phyloP scores from a whole-genome alignment of 2,888 invertebrate genomes.

The Leucophenga montana region DNA sequence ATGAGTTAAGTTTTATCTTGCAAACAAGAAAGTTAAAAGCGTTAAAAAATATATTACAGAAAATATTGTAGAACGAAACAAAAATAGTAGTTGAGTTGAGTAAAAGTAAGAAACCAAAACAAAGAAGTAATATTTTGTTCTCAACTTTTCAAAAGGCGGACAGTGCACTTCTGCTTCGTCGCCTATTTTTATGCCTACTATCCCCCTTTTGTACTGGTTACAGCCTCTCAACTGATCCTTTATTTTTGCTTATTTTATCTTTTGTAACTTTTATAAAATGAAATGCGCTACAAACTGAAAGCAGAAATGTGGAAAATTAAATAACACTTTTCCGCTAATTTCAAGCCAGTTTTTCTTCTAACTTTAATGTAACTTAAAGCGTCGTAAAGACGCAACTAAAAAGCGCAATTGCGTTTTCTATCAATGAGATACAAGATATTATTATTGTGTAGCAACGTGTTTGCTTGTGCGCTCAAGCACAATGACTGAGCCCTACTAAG shows the following conservation, averaged over 20 bases:
- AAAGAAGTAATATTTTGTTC: conserved; percentile 65
- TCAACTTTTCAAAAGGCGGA: conserved; percentile 54
- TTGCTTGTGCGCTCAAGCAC: conserved; percentile 44
- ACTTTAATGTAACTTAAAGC: neutral
- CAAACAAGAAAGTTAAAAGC: conserved; percentile 11
- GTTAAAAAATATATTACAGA: too few relatives aligned
- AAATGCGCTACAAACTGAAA: conserved; percentile 42
- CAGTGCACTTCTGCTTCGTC: neutral
- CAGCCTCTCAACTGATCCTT: neutral
- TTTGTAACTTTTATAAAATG: conserved; percentile 18
- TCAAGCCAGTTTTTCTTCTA: neutral
- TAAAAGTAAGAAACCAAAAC: conserved; percentile 38
- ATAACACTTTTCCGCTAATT: conserved; percentile 45
- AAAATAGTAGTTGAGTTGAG: too few relatives aligned
- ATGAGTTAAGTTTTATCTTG: conserved; percentile 26
- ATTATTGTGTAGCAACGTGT: conserved; percentile 30
- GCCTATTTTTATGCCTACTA: neutral
- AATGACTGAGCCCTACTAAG: conserved; percentile 8
- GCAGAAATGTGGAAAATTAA: conserved; percentile 48
- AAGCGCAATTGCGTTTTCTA: neutral
- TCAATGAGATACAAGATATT: conserved; percentile 17
- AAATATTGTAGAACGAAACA: too few relatives aligned
- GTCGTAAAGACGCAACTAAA: neutral
- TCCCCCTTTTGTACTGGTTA: too few relatives aligned
- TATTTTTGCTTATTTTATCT: neutral